Conservation (phyloP, 2,888 invertebrate genomes). For the Perdita meconis region DNA sequence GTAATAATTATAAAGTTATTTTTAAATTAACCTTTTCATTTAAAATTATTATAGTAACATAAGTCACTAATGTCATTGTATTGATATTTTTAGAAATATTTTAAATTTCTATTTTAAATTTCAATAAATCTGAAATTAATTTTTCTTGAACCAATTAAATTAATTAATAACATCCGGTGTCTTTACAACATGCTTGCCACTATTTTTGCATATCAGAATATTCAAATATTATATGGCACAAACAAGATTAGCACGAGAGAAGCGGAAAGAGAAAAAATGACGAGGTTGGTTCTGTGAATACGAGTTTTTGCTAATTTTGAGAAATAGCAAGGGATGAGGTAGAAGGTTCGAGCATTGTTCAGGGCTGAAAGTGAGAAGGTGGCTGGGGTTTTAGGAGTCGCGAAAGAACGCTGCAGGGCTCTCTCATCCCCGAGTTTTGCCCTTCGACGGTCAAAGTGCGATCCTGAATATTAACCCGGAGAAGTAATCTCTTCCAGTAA, state of each 20-base stretch:
- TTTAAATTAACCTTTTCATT: too few relatives aligned
- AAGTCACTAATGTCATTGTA: too few relatives aligned
- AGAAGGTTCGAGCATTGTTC: slow-evolving; percentile 46
- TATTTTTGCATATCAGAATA: neutral
- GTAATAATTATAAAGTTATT: too few relatives aligned
- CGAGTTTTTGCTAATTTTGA: slow-evolving; percentile 42
- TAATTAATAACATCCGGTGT: too few relatives aligned
- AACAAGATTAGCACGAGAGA: neutral
- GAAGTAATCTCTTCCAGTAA: slow-evolving; percentile 46
- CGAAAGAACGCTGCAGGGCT: slow-evolving; percentile 23
- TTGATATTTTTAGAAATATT: too few relatives aligned
- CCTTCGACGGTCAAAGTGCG: slow-evolving; percentile 28
- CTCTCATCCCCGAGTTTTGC: slow-evolving; percentile 1
- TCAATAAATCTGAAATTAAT: too few relatives aligned
- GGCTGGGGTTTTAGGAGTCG: slow-evolving; percentile 34
- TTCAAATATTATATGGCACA: neutral
- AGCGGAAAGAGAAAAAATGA: slow-evolving; percentile 30
- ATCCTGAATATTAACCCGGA: slow-evolving; percentile 47
- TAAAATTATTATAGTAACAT: too few relatives aligned
- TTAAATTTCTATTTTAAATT: too few relatives aligned
- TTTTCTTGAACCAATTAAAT: too few relatives aligned
- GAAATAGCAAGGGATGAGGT: slow-evolving; percentile 24
- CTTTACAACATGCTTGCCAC: too few relatives aligned
- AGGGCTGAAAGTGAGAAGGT: slow-evolving; percentile 6
- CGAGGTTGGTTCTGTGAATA: slow-evolving; percentile 23